A percentile compares a stretch with the other conserved stretches of the same genome.
These are phyloP conservation scores for Leptopilina drosophilae DNA, from an alignment of 2,888 invertebrate species.

Conservation along the genomic window DNA sequence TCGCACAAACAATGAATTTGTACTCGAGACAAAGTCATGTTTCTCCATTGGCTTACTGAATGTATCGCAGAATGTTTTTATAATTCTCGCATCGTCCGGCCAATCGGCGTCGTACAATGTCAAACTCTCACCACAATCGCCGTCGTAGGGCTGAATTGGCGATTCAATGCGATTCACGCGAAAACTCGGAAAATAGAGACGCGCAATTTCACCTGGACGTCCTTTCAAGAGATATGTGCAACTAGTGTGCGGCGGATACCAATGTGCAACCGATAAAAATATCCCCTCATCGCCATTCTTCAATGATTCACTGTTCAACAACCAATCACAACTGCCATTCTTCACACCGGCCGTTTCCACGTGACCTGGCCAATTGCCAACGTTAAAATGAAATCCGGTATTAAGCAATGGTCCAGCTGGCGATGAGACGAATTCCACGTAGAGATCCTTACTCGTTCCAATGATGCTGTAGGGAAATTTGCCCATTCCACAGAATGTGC, in stretches of 20 bases:
- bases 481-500: constrained; percentile 94
- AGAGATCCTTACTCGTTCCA: constrained; percentile 92
- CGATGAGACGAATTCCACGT: constrained; percentile 93
- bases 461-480: constrained; percentile 96
- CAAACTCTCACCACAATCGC: constrained; percentile 93
- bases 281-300: constrained; percentile 91
- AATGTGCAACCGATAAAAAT: constrained; percentile 93
- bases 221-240: constrained; percentile 95
- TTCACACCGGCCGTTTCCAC: constrained; percentile 92
- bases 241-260: constrained; percentile 95
- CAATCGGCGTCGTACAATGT: constrained; percentile 93
- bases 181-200: constrained; percentile 94
- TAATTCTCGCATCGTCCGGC: constrained; percentile 93
- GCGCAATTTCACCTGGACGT: constrained; percentile 89
- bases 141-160: constrained; percentile 90
- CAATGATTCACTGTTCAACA: constrained; percentile 89
- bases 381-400: constrained; percentile 96
- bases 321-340: constrained; percentile 93
- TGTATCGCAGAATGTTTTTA: constrained; percentile 96
- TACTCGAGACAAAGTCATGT: constrained; percentile 93
- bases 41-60: constrained; percentile 96
- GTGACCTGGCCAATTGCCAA: constrained; percentile 95
- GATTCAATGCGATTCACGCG: constrained; percentile 93
- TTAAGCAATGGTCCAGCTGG: constrained; percentile 93
- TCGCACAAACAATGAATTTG: constrained; percentile 90